Evolutionary conservation across 2,113 vertebrate genomes (phyloP).

Genomic region (Platichthys flesus): DNA sequence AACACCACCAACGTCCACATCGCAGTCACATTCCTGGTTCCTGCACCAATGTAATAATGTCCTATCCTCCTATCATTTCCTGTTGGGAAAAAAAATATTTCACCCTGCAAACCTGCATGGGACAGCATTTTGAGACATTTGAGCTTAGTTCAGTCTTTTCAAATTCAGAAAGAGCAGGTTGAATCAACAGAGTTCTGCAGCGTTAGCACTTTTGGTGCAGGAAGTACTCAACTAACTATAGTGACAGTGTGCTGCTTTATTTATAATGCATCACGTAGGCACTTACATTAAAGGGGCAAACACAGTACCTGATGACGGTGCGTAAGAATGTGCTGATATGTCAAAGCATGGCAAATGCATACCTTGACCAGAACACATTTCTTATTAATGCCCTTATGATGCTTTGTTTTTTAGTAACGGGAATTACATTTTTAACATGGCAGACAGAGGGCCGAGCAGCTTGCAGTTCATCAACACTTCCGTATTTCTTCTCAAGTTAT

Average conservation of each 20-base stretch:
- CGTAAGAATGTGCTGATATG: conserved; percentile 37
- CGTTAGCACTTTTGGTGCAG: conserved; percentile 5
- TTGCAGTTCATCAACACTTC: conserved; percentile 42
- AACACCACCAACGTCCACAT: not conserved
- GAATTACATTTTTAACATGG: conserved; percentile 27
- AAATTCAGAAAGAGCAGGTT: conserved; percentile 6
- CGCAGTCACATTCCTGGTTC: not conserved
- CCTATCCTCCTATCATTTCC: not conserved
- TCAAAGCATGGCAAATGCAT: conserved; percentile 11
- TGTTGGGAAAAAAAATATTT: not conserved
- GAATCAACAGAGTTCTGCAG: conserved; percentile 24
- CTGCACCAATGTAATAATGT: not conserved
- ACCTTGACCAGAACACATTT: conserved; percentile 5
- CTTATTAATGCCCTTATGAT: conserved; percentile 34
- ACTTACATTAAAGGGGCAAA: conserved; percentile 11
- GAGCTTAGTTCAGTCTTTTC: conserved; percentile 19
- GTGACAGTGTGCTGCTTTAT: conserved; percentile 3
- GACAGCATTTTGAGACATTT: conserved; percentile 21
- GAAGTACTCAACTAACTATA: conserved; percentile 7
- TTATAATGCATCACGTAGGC: conserved; percentile 19
- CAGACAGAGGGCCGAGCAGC: conserved; percentile 6
- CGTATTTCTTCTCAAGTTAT: conserved; percentile 27
- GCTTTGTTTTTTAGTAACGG: not conserved
- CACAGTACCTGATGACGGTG: conserved; percentile 24
- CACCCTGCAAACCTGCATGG: not conserved